Conservation (phyloP, 2,888 invertebrate species). For the Nymphalis urticae region DNA sequence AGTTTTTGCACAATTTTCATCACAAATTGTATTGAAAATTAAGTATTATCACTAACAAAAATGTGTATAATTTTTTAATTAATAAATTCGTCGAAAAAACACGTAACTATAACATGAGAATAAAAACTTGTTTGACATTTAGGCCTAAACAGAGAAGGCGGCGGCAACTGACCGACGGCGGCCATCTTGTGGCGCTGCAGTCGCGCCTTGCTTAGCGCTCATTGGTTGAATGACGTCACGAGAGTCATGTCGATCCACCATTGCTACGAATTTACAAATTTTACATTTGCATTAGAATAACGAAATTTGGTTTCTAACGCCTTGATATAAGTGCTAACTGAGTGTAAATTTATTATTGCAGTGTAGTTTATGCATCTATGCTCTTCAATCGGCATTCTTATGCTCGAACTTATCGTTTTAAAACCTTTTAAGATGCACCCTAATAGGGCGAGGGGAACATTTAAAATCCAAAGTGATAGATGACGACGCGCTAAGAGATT, state of each 20-base stretch:
- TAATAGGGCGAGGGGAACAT: slow-evolving; percentile 72
- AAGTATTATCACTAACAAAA: slow-evolving; percentile 2
- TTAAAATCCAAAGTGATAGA: slow-evolving; percentile 70
- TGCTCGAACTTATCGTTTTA: slow-evolving; percentile 71
- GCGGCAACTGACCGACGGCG: slow-evolving; percentile 71
- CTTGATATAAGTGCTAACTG: slow-evolving; percentile 40
- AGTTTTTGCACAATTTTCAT: slow-evolving; percentile 1
- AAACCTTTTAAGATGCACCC: slow-evolving; percentile 79
- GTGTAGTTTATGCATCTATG: slow-evolving; percentile 64
- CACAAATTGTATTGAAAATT: background rate
- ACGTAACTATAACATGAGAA: slow-evolving; percentile 37
- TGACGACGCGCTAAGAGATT: slow-evolving; percentile 69
- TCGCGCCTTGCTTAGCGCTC: slow-evolving; percentile 65
- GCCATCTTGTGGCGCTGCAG: slow-evolving; percentile 80
- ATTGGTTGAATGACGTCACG: slow-evolving; percentile 79
- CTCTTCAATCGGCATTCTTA: slow-evolving; percentile 76
- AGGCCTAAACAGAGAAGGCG: slow-evolving; percentile 79
- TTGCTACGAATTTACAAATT: slow-evolving; percentile 63
- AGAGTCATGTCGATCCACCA: slow-evolving; percentile 77
- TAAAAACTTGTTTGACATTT: slow-evolving; percentile 60
- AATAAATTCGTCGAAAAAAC: slow-evolving; percentile 25
- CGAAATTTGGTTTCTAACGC: slow-evolving; percentile 50
- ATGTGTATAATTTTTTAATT: slow-evolving; percentile 13
- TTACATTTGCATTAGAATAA: slow-evolving; percentile 41
- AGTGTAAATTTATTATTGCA: slow-evolving; percentile 48